Percentiles rank a stretch among this genome's conserved stretches.
Evolutionary conservation across 1,140 invertebrate species (phyloP).

Genomic region (Triops cancriformis): DNA sequence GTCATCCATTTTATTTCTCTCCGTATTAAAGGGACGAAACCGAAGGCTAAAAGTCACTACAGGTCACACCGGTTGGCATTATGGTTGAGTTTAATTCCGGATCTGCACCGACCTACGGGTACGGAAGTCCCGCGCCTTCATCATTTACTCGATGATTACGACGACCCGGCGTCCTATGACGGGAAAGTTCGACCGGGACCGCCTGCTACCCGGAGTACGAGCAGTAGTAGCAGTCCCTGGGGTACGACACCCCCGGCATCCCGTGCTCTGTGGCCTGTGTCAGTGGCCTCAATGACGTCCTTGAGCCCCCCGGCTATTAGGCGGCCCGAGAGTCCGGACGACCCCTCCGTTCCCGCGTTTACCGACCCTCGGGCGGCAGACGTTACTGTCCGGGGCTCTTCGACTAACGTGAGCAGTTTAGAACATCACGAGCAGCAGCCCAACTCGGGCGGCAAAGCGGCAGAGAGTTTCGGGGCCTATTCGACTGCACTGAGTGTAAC

Average conservation of each 20-base stretch:
- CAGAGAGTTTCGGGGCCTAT: conserved; percentile 76
- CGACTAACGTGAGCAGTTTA: conserved; percentile 3
- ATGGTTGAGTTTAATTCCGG: conserved; percentile 90
- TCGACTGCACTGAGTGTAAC: conserved; percentile 81
- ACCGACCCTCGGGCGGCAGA: not conserved
- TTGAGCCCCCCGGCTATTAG: conserved; percentile 4
- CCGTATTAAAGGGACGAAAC: conserved; percentile 62
- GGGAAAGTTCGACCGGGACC: conserved; percentile 30
- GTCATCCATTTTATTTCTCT: conserved; percentile 14
- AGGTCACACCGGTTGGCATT: conserved; percentile 88
- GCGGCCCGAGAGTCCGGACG: not conserved
- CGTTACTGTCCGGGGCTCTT: not conserved
- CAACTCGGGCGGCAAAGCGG: conserved; percentile 33
- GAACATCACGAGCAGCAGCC: not conserved
- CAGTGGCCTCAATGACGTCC: not conserved
- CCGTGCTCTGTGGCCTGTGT: not conserved
- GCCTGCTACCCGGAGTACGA: conserved; percentile 15
- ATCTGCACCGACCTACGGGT: conserved; percentile 79
- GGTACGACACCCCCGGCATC: conserved; percentile 15
- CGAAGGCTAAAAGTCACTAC: conserved; percentile 87
- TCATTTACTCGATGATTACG: conserved; percentile 66
- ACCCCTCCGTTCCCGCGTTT: not conserved
- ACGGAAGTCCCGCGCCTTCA: conserved; percentile 75
- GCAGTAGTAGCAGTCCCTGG: not conserved
- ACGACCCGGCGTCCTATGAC: conserved; percentile 44